These are phyloP conservation scores for Pollachius pollachius DNA, from an alignment of 2,113 vertebrate genomes.

Conservation along the genomic window DNA sequence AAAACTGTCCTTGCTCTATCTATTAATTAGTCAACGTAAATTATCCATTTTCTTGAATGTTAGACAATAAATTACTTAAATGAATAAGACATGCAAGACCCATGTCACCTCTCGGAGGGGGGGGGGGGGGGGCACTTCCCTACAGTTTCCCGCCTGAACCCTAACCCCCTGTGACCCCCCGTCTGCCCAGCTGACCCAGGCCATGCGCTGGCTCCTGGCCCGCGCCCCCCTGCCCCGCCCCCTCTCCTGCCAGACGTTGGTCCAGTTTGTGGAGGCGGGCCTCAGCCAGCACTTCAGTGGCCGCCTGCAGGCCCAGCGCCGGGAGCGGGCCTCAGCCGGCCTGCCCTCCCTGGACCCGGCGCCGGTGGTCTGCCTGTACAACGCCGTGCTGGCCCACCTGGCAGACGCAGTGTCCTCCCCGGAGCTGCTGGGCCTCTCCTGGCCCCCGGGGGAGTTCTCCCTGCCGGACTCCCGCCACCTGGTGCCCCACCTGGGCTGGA, in stretches of 20 bases:
- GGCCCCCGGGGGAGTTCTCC: conserved; percentile 85
- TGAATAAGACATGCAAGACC: conserved; percentile 74
- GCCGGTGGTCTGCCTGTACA: conserved; percentile 78
- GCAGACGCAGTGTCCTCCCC: conserved; percentile 75
- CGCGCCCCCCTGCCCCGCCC: neutral
- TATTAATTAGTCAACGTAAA: too few relatives aligned
- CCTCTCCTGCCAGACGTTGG: conserved; percentile 1
- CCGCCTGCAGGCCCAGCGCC: neutral
- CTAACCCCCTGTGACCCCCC: neutral
- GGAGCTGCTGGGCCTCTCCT: conserved; percentile 80
- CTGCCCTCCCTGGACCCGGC: neutral
- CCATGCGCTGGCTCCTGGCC: neutral
- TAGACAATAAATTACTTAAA: neutral
- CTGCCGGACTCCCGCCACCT: too few relatives aligned
- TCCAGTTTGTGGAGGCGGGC: neutral
- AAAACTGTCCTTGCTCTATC: too few relatives aligned
- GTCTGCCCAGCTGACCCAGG: neutral
- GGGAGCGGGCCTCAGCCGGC: neutral
- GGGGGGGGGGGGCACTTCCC: conserved; percentile 41
- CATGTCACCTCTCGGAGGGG: conserved; percentile 70
- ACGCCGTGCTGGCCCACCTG: conserved; percentile 77
- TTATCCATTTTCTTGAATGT: too few relatives aligned
- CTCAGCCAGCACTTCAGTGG: neutral
- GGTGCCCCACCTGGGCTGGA: conserved; percentile 88
- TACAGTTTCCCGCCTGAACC: neutral